Base-by-base conservation (phyloP, 1,140 invertebrate genomes). In the Camponotus vicinus region DNA sequence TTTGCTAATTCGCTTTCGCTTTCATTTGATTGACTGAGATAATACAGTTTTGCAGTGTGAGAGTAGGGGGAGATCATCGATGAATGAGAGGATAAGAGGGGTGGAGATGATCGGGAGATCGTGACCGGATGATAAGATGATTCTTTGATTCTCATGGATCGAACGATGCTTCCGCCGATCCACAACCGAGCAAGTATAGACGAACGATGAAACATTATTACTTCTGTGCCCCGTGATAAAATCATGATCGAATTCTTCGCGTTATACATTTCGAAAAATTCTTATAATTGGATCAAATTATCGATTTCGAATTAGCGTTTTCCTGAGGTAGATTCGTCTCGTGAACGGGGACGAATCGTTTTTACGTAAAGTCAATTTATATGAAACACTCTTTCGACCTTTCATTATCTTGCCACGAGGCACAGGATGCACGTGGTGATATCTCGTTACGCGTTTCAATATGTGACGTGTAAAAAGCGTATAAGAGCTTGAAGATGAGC, bases 41-140 rank as follows among this genome's bases (percentile, higher is more conserved):
- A 57, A 32, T 59, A 80, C 32, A 61, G 5, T 75, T 82, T 83
- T 73, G 79, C 55, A 55, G 40, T 45, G 69, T 73, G 9, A 52
- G 49, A 52, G 49, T 52, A 52, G 49, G 2, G 70, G n/a, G 11
- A 57, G 55, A 61, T 63, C 40, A 49, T 37, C 13, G 27, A 85
- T 85, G 82, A 85, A 64, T 66, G 82, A 78, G 45, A 4, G 55
- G 59, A 21, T n/a, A 11, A 15, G n/a, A n/a, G 8, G 37, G 37
- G 15, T 5, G 7, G 37, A 5, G 45, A 52, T 27, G 34, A 40
- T 75, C 42, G 59, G 57, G n/a, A 59, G n/a, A 40, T 27, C 15
- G 40, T n/a, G n/a, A 45, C 42, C 42, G 42, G 42, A 45, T 42
- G 79, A 73, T 37, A 83, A 83, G 40, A 75, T 75, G 79, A 83